These are phyloP conservation scores for Protaetia brevitarsis DNA, from an alignment of 1,140 invertebrate genomes.

Conservation along the genomic window DNA sequence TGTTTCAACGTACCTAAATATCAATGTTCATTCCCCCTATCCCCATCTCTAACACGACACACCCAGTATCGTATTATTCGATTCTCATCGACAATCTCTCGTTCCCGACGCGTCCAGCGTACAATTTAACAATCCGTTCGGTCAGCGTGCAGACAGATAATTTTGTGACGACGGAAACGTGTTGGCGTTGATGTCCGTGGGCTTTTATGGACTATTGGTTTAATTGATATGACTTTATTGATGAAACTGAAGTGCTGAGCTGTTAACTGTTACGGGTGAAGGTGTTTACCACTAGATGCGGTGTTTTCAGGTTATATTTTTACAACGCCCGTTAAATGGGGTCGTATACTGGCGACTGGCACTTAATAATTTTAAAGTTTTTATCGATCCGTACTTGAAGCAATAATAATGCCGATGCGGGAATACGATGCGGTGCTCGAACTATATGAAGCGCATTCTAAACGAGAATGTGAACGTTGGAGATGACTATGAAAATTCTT, in stretches of 20 bases:
- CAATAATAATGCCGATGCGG: background rate
- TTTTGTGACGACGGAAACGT: background rate
- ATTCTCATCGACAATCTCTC: background rate
- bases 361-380: background rate
- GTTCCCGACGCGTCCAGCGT: background rate
- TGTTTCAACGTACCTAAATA: no score
- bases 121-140: constrained; percentile 7
- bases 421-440: background rate
- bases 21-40: no score
- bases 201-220: constrained; percentile 1
- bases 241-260: background rate
- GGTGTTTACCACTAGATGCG: background rate
- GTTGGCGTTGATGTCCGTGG: background rate
- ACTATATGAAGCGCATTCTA: no score
- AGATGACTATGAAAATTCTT: no score
- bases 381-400: background rate
- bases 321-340: background rate
- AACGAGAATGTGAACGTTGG: no score
- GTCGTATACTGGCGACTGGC: background rate
- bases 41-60: no score
- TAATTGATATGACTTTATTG: constrained; percentile 21
- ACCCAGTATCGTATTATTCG: no score
- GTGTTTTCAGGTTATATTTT: background rate
- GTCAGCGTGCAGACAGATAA: constrained; percentile 10
- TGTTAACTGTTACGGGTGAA: background rate